Evolutionary conservation across 2,888 invertebrate species (phyloP), one percentile per base, ranked within the genome.

Genomic region (Uloborus plumipes): DNA sequence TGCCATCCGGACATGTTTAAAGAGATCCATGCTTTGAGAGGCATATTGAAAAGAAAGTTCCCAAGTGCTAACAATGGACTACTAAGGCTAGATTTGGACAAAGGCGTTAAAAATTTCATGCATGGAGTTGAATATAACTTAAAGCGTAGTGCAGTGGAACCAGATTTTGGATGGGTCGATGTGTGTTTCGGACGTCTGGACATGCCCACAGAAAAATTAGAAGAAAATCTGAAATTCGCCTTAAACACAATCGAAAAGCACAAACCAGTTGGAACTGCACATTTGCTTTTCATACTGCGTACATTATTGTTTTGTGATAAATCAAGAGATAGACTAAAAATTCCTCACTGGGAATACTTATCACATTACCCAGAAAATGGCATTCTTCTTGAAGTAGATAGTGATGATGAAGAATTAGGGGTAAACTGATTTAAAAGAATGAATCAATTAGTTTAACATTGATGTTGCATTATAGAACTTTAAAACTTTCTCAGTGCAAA

Each of bases 1-100:
- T 94, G 94, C 0, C 94, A 96, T 90, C 93, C 94, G 0, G 93
- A 93, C 87, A 94, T 96, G 84, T 88, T 95, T 67, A 92, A 94
- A 0, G 95, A 96, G 71, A 88, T 96, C 53, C 92, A 94, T 1
- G 91, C 92, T 0, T 90, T 96, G 77, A 91, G 95, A 84, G 96
- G 95, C 1, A 88, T 96, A 62, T 90, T 96, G 91, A 95, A 93
- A 87, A 92, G 90, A 84, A 92, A 92, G 86, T 95, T 95, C 89
- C 96, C 96, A 0, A 93, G 91, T 66, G 78, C 86, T 26, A 87
- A 87, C 79, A 87, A 86, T 84, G 89, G 94, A 55, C 94, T 94
- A 0, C 87, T 96, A 22, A 92, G 93, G 74, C 85, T 90, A 0
- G 92, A 96, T 88, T 88, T 96, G 0, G 88, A 88, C 0, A 89